Evolutionary conservation across 2,113 vertebrate species (phyloP), one percentile per base, ranked within the genome.

Genomic region (Colinus virginianus): DNA sequence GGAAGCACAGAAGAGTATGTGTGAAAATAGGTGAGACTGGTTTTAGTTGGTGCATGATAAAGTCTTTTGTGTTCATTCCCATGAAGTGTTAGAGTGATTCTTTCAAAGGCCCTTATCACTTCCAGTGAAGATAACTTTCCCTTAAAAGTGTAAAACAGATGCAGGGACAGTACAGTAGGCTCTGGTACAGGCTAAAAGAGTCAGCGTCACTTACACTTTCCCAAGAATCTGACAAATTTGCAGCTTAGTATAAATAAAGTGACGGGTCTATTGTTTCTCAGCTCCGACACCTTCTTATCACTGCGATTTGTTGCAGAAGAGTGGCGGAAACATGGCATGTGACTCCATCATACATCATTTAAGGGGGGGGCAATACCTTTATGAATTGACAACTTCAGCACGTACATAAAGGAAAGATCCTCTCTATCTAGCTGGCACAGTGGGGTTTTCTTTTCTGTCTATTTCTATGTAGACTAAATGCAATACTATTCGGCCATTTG

Each of bases 251-350:
- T 97, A 97, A 96, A 96, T 96, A 93, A 97, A 97, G 97, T 96
- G 95, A 96, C 93, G 88, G 97, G 94, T 90, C 95, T 95, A 97
- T 98, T 98, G 98, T 98, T 98, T 98, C 97, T 98, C 97, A 97
- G 94, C 96, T 94, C 97, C 9, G 15, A 98, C 98, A 98, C 98
- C 98, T 99, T 92, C 96, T 98, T 99, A 99, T 99, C 98, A 9
- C 58, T 49, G n/a, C 3, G 42, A 96, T 97, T 97, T 96, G 51
- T 48, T 84, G 92, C 40, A 66, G 87, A 85, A 85, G 95, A 97
- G 96, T 95, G 96, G 95, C 77, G 96, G 97, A 93, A 96, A 97
- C 91, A 78, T 95, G 97, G 94, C 98, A 98, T 98, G 98, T 98
- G 98, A 95, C 64, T 90, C 58, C 69, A 28, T 23, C 59, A 15